Evolutionary conservation across 2,797 vertebrate genomes (phyloP).

Genomic region (Brachyalestes nurse): DNA sequence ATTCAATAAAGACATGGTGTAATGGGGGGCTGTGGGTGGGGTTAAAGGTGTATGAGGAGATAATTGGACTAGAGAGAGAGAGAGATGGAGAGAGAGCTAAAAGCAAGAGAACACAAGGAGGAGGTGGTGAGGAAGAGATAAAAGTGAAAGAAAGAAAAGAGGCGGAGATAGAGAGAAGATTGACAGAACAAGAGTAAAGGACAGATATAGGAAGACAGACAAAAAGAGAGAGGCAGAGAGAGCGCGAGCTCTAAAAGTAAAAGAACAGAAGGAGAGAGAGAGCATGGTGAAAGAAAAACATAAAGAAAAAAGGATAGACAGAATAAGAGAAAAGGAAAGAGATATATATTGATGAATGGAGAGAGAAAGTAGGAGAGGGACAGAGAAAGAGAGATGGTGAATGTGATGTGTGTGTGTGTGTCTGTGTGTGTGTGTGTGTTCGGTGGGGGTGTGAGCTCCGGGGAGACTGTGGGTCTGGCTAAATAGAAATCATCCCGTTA

Average conservation of each 20-base stretch:
- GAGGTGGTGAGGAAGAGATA: neutral
- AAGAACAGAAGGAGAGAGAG: constrained; percentile 24
- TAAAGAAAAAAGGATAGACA: too few relatives aligned
- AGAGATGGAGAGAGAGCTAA: neutral
- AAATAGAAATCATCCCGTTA: constrained; percentile 80
- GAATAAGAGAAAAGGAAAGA: neutral
- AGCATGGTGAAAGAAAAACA: too few relatives aligned
- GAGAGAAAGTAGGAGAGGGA: constrained; percentile 53
- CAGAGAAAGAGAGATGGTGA: constrained; percentile 8
- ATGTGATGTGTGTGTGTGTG: constrained; percentile 20
- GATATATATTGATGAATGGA: constrained; percentile 9
- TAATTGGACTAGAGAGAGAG: neutral
- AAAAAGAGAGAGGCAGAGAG: constrained; percentile 4
- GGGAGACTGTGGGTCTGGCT: constrained; percentile 75
- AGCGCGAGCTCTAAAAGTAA: neutral
- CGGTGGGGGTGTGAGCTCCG: constrained; percentile 70
- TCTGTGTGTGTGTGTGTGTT: constrained; percentile 42
- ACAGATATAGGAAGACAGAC: neutral
- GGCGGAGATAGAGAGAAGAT: neutral
- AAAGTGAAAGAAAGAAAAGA: neutral
- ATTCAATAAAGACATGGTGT: neutral
- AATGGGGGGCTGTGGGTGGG: neutral
- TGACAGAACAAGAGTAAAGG: too few relatives aligned
- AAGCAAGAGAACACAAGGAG: neutral
- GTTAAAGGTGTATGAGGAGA: too few relatives aligned